Base-by-base conservation (phyloP, 1,140 invertebrate genomes). In the Papilio helenus region DNA sequence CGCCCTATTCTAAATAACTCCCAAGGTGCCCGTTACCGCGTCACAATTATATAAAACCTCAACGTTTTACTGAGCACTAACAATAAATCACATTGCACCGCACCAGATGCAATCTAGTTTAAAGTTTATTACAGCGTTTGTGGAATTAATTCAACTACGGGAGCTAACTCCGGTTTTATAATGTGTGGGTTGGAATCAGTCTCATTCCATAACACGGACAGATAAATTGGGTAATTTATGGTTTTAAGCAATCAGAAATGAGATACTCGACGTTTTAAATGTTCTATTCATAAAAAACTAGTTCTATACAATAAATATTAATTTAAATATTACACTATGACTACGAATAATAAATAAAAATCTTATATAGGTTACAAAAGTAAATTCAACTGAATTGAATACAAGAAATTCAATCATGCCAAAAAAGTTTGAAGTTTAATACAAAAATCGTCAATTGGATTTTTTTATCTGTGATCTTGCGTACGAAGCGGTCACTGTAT, bases 401-500 rank as follows among this genome's bases (percentile, higher is more conserved):
- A 34, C 5, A 3, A 34, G 5, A 34, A 34, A 4, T 34, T 34
- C 34, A 10, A 51, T 34, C 14, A 18, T 18, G n/a, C 18, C 4
- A 26, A 3, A 61, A 26, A 10, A 20, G 0, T 9, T 58, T 0
- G 14, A 49, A 1, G 14, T 49, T 49, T 0, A 46, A 14, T 3
- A 49, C 16, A 18, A n/a, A 49, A 16, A 49, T 49, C 46, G 46
- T 18, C 3, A 49, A 49, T 49, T 49, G 1, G 5, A 49, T 5
- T 16, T 4, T n/a, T 49, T 39, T 39, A 39, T 39, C 34, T 34
- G 14, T n/a, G n/a, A n/a, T 87, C 85, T 87, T 88, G 26, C 71
- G 34, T 55, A 72, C 79, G 76, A 29, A 58, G 7, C 58, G 79
- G 55, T 77, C 61, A 55, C 29, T 77, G 42, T 61, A 77, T 61